Conservation (phyloP, 2,113 vertebrate genomes). For the Zosterops hypoxanthus region DNA sequence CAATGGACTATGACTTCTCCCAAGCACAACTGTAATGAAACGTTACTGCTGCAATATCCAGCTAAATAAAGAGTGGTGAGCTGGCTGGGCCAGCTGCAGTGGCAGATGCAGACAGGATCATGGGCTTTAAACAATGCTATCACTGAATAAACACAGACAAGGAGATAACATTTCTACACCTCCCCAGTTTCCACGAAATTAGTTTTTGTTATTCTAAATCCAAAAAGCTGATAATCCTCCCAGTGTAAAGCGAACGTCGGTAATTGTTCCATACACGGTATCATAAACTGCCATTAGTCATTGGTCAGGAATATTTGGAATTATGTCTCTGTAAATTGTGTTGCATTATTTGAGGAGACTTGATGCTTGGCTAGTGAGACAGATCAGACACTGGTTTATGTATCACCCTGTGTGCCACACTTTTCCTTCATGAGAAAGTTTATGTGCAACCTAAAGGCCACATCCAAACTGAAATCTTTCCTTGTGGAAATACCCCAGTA, state of each 20-base stretch:
- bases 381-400: neutral
- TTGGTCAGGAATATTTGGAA: slow-evolving; percentile 10
- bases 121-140: slow-evolving; percentile 47
- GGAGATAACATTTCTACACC: slow-evolving; percentile 42
- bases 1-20: slow-evolving; percentile 68
- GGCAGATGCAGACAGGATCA: slow-evolving; percentile 65
- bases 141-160: slow-evolving; percentile 30
- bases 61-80: slow-evolving; percentile 66
- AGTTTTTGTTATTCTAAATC: slow-evolving; percentile 43
- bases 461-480: neutral
- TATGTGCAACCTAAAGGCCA: neutral
- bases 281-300: neutral
- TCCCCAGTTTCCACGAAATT: slow-evolving; percentile 43
- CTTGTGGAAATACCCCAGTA: neutral
- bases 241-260: neutral
- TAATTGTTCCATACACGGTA: slow-evolving; percentile 24
- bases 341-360: neutral
- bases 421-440: neutral
- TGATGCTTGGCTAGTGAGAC: neutral
- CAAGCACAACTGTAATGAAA: slow-evolving; percentile 64
- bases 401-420: neutral
- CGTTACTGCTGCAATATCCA: slow-evolving; percentile 65
- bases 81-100: slow-evolving; percentile 64
- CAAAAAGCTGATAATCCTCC: slow-evolving; percentile 36
- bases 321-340: neutral